Base-by-base conservation (phyloP, 2,113 vertebrate genomes). In the Hiodon alosoides region DNA sequence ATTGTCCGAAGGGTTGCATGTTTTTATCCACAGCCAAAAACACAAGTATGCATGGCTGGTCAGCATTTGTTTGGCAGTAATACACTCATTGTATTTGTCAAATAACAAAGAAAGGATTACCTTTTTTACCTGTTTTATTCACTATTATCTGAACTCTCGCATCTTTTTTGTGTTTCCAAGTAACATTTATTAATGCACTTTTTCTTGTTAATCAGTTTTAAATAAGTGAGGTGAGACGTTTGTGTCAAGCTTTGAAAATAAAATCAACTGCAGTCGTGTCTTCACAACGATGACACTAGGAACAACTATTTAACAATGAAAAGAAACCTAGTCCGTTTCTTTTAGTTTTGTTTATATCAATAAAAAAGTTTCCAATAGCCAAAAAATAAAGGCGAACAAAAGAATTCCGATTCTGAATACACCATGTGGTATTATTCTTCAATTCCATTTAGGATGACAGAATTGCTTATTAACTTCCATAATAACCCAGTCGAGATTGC, bases 51-150 rank as follows among this genome's bases (percentile, higher is more conserved):
- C 7, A 72, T 7, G 58, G 47, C n/a, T 52, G 58, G 48, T 14
- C 11, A 50, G 31, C 13, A 67, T 74, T 47, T 17, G 7, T 53
- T 48, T 50, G 46, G 62, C 46, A 47, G 58, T 74, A 50, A 46
- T 58, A 47, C 58, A 48, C 5, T n/a, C 57, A 9, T 62, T 55
- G 9, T 72, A 52, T 71, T 71, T n/a, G 47, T 71, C 10, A 71
- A 71, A 71, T 47, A 46, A 59, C 53, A 71, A 59, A 71, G 2
- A 61, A 72, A 61, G 47, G 71, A 61, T 72, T 60, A 61, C 13
- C 60, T 16, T 72, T 61, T 59, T 71, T 71, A 61, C 31, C 5
- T 61, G 9, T n/a, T 61, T 60, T 50, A 47, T 8, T 61, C 58
- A 60, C 51, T 6, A 72, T 61, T 61, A 10, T 47, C 14, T 3